Conservation (phyloP, 2,797 vertebrate genomes). For the Ptychobarbus kaznakovi region DNA sequence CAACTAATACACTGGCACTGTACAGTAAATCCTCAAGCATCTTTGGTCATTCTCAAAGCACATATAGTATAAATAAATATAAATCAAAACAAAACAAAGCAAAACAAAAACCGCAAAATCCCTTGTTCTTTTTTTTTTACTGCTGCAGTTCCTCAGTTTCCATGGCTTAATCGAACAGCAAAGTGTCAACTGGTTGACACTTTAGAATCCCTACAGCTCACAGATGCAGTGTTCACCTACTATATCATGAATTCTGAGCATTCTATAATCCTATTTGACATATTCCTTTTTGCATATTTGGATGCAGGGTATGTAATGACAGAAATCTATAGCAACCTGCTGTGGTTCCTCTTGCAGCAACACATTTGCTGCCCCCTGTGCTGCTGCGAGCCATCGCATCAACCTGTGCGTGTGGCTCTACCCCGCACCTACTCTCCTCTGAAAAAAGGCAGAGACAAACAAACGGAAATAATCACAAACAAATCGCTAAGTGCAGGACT, state of each 20-base stretch:
- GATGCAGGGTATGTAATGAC: not conserved
- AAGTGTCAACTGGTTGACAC: not conserved
- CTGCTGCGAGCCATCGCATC: not conserved
- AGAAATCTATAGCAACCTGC: conserved; percentile 2
- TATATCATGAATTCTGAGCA: not conserved
- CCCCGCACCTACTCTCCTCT: not conserved
- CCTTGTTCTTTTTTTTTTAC: not conserved
- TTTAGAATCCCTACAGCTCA: not conserved
- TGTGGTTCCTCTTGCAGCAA: conserved; percentile 12
- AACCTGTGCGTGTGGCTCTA: not conserved
- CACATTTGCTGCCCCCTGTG: conserved; percentile 5
- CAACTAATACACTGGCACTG: not conserved
- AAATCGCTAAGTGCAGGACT: conserved; percentile 37
- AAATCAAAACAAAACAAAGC: not conserved
- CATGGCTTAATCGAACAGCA: not conserved
- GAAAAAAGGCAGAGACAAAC: conserved; percentile 32
- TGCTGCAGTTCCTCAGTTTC: not conserved
- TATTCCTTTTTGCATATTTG: not conserved
- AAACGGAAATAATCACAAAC: conserved; percentile 28
- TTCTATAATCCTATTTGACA: not conserved
- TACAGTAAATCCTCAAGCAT: not conserved
- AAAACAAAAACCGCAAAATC: not conserved
- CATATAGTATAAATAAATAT: not conserved
- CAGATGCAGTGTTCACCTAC: not conserved
- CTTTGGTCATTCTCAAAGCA: not conserved